phyloP scores from a whole-genome alignment of 1,140 invertebrate genomes.

The Penaeus chinensis region DNA sequence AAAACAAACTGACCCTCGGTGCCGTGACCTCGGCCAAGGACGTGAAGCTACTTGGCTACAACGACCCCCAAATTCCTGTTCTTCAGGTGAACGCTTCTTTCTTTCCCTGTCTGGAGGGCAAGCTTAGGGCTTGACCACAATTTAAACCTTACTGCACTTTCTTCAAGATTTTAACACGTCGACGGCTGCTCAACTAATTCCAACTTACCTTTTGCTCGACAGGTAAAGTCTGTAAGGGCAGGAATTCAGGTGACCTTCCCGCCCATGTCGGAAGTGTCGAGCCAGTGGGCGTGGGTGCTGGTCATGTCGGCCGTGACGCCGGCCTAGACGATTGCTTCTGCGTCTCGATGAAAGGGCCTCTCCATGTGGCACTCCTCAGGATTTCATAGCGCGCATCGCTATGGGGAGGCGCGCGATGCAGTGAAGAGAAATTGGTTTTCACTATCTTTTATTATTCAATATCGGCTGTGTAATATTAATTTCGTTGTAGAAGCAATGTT shows the following conservation, averaged over 20 bases:
- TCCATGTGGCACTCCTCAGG: too few relatives aligned
- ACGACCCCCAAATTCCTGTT: neutral
- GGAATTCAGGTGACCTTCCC: slow-evolving; percentile 33
- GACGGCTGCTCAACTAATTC: neutral
- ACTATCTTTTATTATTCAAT: too few relatives aligned
- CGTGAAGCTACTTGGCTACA: slow-evolving; percentile 39
- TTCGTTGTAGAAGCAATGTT: too few relatives aligned
- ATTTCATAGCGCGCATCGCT: too few relatives aligned
- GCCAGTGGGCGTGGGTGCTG: slow-evolving; percentile 51
- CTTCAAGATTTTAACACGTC: neutral
- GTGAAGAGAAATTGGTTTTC: too few relatives aligned
- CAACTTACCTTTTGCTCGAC: neutral
- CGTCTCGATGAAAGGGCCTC: too few relatives aligned
- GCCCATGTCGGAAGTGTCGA: slow-evolving; percentile 6
- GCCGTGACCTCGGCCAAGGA: slow-evolving; percentile 64
- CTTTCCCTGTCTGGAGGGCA: neutral
- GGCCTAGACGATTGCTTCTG: neutral
- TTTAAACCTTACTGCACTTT: neutral
- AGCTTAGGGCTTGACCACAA: neutral
- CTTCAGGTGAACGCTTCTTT: neutral
- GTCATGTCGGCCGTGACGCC: slow-evolving; percentile 2
- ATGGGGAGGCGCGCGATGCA: too few relatives aligned
- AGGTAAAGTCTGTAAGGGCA: slow-evolving; percentile 26
- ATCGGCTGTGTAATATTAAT: too few relatives aligned
- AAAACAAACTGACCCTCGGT: slow-evolving; percentile 71